Conservation (phyloP, 2,797 vertebrate genomes). For the Sylvia borin region DNA sequence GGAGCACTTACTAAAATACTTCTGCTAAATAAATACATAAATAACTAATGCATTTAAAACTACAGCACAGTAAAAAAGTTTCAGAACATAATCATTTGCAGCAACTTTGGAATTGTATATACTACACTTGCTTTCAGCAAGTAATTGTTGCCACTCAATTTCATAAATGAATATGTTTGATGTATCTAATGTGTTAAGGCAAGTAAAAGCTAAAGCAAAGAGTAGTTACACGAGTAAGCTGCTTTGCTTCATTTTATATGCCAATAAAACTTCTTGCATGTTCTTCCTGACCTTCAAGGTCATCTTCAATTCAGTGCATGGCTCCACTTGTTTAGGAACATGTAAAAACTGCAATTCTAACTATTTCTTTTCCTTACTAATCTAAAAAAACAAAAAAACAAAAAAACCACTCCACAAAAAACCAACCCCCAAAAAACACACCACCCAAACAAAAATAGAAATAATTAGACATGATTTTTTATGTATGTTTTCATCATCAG, state of each 20-base stretch:
- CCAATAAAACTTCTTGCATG: background rate
- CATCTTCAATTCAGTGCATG: background rate
- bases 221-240: background rate
- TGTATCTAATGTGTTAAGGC: background rate
- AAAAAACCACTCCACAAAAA: too few species aligned
- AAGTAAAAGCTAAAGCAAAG: background rate
- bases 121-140: background rate
- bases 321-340: background rate
- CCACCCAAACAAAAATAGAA: background rate
- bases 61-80: background rate
- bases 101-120: background rate
- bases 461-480: background rate
- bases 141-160: background rate
- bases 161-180: background rate
- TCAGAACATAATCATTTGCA: background rate
- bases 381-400: background rate
- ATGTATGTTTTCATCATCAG: background rate
- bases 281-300: background rate
- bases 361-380: background rate
- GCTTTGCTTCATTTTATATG: background rate
- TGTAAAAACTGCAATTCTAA: background rate
- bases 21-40: background rate
- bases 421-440: too few species aligned
- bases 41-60: background rate
- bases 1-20: background rate